Conservation (phyloP, 2,797 vertebrate genomes). For the Siniperca undulata region DNA sequence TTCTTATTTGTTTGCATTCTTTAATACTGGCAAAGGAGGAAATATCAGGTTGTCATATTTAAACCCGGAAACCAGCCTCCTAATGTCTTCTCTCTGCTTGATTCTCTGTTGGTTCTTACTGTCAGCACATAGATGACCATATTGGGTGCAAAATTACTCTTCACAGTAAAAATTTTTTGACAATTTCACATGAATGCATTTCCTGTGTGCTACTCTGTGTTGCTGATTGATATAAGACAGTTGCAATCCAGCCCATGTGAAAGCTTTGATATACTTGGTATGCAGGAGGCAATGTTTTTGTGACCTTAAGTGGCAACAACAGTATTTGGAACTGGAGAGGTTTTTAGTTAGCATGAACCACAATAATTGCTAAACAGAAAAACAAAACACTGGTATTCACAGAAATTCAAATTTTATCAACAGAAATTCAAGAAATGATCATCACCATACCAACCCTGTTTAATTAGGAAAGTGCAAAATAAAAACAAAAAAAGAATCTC, state of each 20-base stretch:
- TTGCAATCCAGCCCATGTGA: slow-evolving; percentile 1
- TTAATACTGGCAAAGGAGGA: too few relatives aligned
- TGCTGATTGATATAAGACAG: background rate
- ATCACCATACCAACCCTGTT: slow-evolving; percentile 14
- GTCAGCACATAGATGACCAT: background rate
- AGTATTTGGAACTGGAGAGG: background rate
- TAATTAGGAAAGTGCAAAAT: slow-evolving; percentile 34
- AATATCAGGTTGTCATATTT: background rate
- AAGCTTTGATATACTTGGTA: slow-evolving; percentile 4
- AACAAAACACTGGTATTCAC: slow-evolving; percentile 20
- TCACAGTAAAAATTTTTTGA: slow-evolving; percentile 33
- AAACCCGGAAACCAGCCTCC: background rate
- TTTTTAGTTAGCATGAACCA: slow-evolving; percentile 2
- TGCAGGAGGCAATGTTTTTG: background rate
- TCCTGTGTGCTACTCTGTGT: slow-evolving; percentile 2
- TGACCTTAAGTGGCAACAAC: background rate
- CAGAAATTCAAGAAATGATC: slow-evolving; percentile 29
- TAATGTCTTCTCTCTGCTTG: background rate
- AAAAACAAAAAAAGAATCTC: slow-evolving; percentile 5
- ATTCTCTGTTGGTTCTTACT: slow-evolving; percentile 2
- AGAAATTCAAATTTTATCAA: slow-evolving; percentile 37
- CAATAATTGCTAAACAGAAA: background rate
- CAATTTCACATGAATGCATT: slow-evolving; percentile 29
- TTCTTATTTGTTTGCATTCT: too few relatives aligned
- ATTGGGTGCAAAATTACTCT: slow-evolving; percentile 6